phyloP scores from a whole-genome alignment of 2,888 invertebrate genomes.

The Aplocera efformata region DNA sequence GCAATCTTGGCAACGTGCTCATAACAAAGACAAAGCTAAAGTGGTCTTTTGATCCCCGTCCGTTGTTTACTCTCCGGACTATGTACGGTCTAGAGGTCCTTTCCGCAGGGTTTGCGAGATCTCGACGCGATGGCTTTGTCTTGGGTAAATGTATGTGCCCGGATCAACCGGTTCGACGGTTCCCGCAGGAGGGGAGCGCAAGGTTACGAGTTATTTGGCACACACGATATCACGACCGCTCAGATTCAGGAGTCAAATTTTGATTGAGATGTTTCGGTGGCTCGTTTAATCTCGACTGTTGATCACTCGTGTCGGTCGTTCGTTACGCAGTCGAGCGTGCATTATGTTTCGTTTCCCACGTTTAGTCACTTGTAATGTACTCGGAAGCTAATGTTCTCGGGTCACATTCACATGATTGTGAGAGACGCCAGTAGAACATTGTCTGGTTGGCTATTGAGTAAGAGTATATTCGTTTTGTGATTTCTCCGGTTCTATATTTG shows the following conservation, averaged over 20 bases:
- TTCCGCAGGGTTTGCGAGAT: constrained; percentile 33
- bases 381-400: constrained; percentile 15
- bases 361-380: constrained; percentile 21
- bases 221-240: constrained; percentile 38
- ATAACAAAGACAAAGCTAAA: constrained; percentile 30
- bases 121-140: constrained; percentile 35
- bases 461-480: neutral
- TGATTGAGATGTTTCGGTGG: neutral
- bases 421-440: constrained; percentile 9
- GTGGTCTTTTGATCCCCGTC: constrained; percentile 33
- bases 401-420: constrained; percentile 18
- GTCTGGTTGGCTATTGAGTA: neutral
- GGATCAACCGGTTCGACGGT: constrained; percentile 66
- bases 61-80: constrained; percentile 38
- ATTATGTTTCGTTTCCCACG: constrained; percentile 27
- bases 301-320: constrained; percentile 3
- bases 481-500: constrained; percentile 3
- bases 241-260: constrained; percentile 19
- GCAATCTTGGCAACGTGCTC: constrained; percentile 22
- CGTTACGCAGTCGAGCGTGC: constrained; percentile 2
- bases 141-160: constrained; percentile 46
- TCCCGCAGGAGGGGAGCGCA: constrained; percentile 67
- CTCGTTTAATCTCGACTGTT: constrained; percentile 7
- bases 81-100: constrained; percentile 22
- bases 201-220: constrained; percentile 63